Evolutionary conservation across 2,888 invertebrate genomes (phyloP).

Genomic region (Melanophora roralis): DNA sequence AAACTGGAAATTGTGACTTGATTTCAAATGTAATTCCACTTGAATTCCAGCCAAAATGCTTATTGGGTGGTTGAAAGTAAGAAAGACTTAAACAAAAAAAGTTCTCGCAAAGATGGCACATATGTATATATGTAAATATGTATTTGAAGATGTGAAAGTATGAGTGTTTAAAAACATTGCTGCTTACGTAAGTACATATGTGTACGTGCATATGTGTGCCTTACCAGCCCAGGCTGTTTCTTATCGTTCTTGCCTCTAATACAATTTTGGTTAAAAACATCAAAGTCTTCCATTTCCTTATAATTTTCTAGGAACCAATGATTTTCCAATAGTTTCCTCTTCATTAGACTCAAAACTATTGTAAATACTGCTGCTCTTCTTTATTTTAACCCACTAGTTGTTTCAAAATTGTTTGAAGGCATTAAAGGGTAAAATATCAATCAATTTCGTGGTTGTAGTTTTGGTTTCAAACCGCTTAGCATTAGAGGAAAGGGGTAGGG

Average conservation of each 20-base stretch:
- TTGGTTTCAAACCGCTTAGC: neutral
- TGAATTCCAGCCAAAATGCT: no score
- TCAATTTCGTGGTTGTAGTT: neutral
- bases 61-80: no score
- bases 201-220: neutral
- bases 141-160: neutral
- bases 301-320: slow-evolving; percentile 40
- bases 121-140: no score
- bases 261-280: slow-evolving; percentile 20
- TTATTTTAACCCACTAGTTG: neutral
- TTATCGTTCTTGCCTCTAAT: neutral
- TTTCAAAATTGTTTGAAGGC: neutral
- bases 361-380: slow-evolving; percentile 30
- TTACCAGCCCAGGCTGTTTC: no score
- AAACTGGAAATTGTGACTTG: no score
- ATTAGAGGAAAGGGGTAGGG: no score
- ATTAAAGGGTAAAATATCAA: neutral
- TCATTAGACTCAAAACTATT: slow-evolving; percentile 58
- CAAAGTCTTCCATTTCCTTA: slow-evolving; percentile 44
- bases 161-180: neutral
- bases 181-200: no score
- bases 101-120: no score
- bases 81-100: no score
- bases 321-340: slow-evolving; percentile 55
- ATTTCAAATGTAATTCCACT: no score